Evolutionary conservation across 2,797 vertebrate genomes (phyloP).

Genomic region (Spinibarbus caldwelli): DNA sequence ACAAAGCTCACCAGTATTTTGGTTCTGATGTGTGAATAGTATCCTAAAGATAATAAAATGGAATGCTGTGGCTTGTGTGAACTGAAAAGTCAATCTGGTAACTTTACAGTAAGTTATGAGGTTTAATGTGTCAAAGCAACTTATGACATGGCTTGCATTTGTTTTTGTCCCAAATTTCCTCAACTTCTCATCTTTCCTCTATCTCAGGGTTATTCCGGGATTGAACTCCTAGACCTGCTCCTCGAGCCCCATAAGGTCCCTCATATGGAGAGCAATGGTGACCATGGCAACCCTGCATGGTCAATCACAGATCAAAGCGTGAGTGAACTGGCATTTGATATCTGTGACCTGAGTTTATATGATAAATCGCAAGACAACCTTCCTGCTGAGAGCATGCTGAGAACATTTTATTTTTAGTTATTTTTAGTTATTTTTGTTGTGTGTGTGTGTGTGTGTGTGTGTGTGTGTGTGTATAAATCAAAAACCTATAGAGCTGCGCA

Average conservation of each 20-base stretch:
- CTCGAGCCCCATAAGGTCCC: conserved; percentile 37
- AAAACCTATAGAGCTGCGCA: neutral
- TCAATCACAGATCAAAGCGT: conserved; percentile 55
- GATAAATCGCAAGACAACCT: neutral
- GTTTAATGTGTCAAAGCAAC: neutral
- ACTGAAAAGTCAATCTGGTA: no score
- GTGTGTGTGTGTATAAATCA: neutral
- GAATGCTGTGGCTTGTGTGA: neutral
- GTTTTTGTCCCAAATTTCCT: neutral
- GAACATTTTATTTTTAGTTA: neutral
- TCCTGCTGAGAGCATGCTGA: neutral
- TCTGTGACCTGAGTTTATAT: conserved; percentile 12
- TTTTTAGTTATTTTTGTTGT: no score
- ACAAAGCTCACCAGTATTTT: neutral
- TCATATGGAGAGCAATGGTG: conserved; percentile 14
- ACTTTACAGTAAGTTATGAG: neutral
- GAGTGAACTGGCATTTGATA: conserved; percentile 34
- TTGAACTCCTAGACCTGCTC: conserved; percentile 59
- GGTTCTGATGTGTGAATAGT: neutral
- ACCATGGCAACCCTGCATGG: conserved; percentile 35
- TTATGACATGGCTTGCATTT: neutral
- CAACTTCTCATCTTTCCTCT: neutral
- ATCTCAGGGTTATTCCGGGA: conserved; percentile 43
- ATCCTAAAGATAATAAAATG: neutral
- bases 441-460: conserved; percentile 7